Conservation (phyloP, 2,797 vertebrate genomes). For the Sparidentex hasta region DNA sequence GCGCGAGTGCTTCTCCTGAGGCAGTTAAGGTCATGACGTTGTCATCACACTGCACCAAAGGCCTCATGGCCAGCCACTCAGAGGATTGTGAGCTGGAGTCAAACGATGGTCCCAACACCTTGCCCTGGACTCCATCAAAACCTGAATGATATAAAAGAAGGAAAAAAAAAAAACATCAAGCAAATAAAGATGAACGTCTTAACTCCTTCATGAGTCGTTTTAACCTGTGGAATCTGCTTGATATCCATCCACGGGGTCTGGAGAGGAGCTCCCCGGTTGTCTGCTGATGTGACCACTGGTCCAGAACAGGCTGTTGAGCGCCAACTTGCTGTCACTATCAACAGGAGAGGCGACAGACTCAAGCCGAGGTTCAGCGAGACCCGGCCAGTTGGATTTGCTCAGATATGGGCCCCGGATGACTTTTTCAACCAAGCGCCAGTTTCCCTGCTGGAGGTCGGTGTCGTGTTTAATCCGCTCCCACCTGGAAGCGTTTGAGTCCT, state of each 20-base stretch:
- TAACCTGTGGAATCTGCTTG: constrained; percentile 76
- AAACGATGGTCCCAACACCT: constrained; percentile 42
- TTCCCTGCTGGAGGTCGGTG: neutral
- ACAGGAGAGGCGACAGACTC: neutral
- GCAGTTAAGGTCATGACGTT: constrained; percentile 79
- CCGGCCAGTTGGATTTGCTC: neutral
- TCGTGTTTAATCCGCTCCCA: neutral
- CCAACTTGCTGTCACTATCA: neutral
- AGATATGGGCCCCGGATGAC: neutral
- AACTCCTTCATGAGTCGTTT: too few relatives aligned
- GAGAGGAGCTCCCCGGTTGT: neutral
- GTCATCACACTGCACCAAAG: constrained; percentile 75
- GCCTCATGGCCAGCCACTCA: constrained; percentile 74
- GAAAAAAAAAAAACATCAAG: neutral
- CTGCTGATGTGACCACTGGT: constrained; percentile 28
- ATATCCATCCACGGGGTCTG: constrained; percentile 31
- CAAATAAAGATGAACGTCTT: neutral
- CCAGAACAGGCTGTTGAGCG: constrained; percentile 27
- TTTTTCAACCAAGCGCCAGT: neutral
- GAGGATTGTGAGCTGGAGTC: constrained; percentile 44
- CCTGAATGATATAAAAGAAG: constrained; percentile 44
- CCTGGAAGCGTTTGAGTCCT: neutral
- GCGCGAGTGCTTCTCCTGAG: constrained; percentile 66
- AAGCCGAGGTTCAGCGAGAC: neutral
- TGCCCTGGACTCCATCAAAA: constrained; percentile 58